These are phyloP conservation scores for Cephus pygmeus DNA, from an alignment of 2,888 invertebrate genomes.

Conservation along the genomic window DNA sequence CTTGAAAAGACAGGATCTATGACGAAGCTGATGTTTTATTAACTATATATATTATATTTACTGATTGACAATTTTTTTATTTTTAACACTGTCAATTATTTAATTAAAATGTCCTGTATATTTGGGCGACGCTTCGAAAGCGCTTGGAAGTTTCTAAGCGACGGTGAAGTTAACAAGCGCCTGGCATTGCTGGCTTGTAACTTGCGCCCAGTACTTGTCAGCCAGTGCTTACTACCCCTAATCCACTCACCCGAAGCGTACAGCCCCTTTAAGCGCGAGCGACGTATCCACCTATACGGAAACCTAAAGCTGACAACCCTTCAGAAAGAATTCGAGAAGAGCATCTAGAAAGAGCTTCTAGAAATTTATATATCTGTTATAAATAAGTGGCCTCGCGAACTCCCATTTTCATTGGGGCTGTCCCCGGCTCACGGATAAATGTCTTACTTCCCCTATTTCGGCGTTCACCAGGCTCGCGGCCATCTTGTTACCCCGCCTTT, in stretches of 20 bases:
- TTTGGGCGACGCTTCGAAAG: neutral
- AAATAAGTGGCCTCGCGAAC: neutral
- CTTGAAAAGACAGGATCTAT: neutral
- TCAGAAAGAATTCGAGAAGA: neutral
- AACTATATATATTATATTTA: neutral
- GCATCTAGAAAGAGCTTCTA: neutral
- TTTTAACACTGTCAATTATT: neutral
- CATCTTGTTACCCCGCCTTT: conserved; percentile 61
- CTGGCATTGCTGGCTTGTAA: conserved; percentile 5
- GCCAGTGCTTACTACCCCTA: neutral
- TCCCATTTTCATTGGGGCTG: neutral
- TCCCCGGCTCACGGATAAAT: conserved; percentile 37
- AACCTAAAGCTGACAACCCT: neutral
- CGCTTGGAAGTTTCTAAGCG: conserved; percentile 1
- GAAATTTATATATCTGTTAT: neutral
- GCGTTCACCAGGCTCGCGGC: conserved; percentile 46
- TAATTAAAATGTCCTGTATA: neutral
- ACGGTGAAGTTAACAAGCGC: conserved; percentile 10
- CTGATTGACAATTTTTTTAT: neutral
- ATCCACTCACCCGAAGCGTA: neutral
- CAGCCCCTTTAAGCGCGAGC: neutral
- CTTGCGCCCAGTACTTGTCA: conserved; percentile 3
- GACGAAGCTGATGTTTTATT: neutral
- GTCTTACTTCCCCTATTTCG: conserved; percentile 57
- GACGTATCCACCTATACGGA: neutral